Evolutionary conservation across 2,888 invertebrate species (phyloP).

Genomic region (Lithophane leautieri): DNA sequence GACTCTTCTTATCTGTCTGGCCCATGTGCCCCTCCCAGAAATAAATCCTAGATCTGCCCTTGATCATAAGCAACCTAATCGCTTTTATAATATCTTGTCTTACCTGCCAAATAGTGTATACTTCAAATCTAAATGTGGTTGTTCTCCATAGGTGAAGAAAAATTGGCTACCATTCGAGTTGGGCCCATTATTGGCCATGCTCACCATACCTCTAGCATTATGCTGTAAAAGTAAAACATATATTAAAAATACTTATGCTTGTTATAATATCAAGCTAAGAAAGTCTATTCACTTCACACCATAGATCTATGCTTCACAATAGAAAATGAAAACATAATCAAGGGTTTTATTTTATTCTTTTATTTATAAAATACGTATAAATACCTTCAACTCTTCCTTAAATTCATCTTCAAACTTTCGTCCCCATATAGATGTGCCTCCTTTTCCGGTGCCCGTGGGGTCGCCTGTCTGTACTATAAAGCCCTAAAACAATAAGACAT

Average conservation of each 20-base stretch:
- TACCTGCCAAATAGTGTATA: slow-evolving; percentile 99
- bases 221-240: slow-evolving; percentile 90
- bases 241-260: not conserved
- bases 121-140: slow-evolving; percentile 98
- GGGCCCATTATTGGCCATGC: slow-evolving; percentile 99
- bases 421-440: slow-evolving; percentile 99
- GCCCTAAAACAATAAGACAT: slow-evolving; percentile 91
- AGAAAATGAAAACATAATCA: not conserved
- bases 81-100: slow-evolving; percentile 43
- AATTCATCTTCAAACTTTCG: slow-evolving; percentile 99
- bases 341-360: not conserved
- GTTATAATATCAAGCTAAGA: not conserved
- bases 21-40: too few species aligned
- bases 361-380: not conserved
- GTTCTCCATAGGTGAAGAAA: slow-evolving; percentile 98
- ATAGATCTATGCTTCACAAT: not conserved
- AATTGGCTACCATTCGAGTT: slow-evolving; percentile 99
- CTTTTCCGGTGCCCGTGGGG: slow-evolving; percentile 98
- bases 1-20: too few species aligned
- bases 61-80: not conserved
- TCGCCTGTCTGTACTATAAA: slow-evolving; percentile 96
- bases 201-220: slow-evolving; percentile 95
- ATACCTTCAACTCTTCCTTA: slow-evolving; percentile 96
- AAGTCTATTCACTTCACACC: not conserved
- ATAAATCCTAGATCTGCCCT: too few species aligned